Base-by-base conservation (phyloP, 2,888 invertebrate species). In the Ophioninae sp. region DNA sequence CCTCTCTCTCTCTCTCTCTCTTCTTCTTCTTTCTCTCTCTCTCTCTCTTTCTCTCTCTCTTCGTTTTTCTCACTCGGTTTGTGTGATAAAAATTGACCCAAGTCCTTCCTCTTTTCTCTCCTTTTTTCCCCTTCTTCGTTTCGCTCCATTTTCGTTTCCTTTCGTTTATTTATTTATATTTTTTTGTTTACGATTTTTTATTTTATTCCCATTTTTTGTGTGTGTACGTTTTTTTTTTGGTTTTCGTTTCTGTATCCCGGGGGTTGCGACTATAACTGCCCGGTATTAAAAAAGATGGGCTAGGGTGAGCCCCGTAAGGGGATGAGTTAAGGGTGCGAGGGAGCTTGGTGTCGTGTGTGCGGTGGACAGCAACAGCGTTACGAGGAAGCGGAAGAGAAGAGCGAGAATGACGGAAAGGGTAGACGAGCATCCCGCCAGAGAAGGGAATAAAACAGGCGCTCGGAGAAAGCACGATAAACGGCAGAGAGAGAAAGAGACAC, bases 71-170 rank as follows among this genome's bases (percentile, higher is more conserved):
- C n/a, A n/a, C n/a, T 90, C 91, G 91, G 91, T 91, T 91, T 91
- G 91, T 91, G 92, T 91, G 92, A 92, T 92, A 92, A 92, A 92
- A 92, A 92, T 92, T 92, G 92, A 92, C 92, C 92, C 91, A 92
- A 92, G 92, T 91, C 86, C 87, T 87, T 86, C 87, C 86, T 65
- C 57, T 64, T 65, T 30, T 89, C 90, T 91, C 89, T 90, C 91
- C 91, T 90, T 88, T 84, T 67, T 86, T 83, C 85, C 81, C 69
- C n/a, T 73, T 68, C 79, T 68, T 13, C 44, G 44, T 67, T 81
- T 62, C 70, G 50, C 13, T 70, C 59, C 75, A 56, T 59, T 61
- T 79, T 88, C 88, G 79, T 83, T 87, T 82, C 85, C 82, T 69
- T 82, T 82, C 75, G 68, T 68, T 23, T 10, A 59, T 59, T 41